Evolutionary conservation across 2,113 vertebrate species (phyloP).

Genomic region (Urocolius indicus): DNA sequence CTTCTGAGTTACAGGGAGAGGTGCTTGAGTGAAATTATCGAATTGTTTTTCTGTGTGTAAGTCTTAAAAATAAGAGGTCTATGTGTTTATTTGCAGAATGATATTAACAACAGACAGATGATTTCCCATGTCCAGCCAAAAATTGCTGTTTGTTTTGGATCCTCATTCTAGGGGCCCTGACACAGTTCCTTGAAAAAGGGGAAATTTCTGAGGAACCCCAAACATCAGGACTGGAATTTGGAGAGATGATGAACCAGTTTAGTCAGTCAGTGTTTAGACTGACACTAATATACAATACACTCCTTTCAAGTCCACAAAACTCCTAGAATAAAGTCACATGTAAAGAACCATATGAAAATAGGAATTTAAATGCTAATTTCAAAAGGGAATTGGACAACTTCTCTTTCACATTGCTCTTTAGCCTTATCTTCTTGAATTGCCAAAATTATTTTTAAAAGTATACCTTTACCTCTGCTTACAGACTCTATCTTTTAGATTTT

Average conservation of each 20-base stretch:
- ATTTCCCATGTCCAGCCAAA: not conserved
- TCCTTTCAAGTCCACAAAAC: not conserved
- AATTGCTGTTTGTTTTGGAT: accelerated
- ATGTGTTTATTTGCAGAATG: not conserved
- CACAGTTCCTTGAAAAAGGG: not conserved
- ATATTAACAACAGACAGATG: not conserved
- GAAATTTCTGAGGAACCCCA: not conserved
- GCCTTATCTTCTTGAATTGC: not conserved
- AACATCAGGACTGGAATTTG: accelerated
- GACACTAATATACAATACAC: not conserved
- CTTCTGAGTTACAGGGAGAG: not conserved
- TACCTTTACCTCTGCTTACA: not conserved
- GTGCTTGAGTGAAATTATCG: not conserved
- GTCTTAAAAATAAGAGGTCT: not conserved
- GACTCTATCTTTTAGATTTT: not conserved
- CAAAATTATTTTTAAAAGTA: not conserved
- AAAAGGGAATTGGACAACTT: not conserved
- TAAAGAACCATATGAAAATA: not conserved
- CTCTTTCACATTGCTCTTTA: not conserved
- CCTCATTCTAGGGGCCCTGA: accelerated
- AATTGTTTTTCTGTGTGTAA: not conserved
- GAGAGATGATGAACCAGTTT: not conserved
- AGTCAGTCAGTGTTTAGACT: not conserved
- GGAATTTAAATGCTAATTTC: not conserved
- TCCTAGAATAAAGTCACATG: not conserved